Base-by-base conservation (phyloP, 92 coral and sea anemone species). In the Palythoa grandiflora region DNA sequence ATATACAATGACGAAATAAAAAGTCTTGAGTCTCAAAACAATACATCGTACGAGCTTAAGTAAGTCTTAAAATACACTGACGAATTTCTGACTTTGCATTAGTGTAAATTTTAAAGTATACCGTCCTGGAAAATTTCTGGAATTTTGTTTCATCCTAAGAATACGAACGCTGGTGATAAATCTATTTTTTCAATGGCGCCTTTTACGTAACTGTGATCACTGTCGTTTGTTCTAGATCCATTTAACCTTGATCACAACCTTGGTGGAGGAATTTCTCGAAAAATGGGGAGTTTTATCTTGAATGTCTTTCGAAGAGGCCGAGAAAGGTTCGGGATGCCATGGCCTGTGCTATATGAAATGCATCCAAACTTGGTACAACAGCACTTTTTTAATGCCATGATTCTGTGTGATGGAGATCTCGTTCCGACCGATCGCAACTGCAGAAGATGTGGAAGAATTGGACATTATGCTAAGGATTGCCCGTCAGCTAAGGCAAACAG, bases 361-460 rank as follows among this genome's bases (percentile, higher is more conserved):
- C 95, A 87, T 28, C 19, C 37, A 16, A 54, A 78, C 55, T 20
- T 59, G 7, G 39, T 59, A n/a, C 94, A 91, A 81, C 89, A 90
- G 10, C 93, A 78, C 86, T 97, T 92, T 91, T 97, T 97, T 77
- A 90, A 95, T 54, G 84, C 86, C 1, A 73, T 70, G 55, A 83
- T 59, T 76, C 92, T 97, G 37, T 93, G 94, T 19, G 94, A 91
- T 37, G 99, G 99, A 38, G 72, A 59, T 66, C 70, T 86, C 10
- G 98, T 96, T 12, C 99, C 99, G n/a, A 71, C 89, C 14, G 99
- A 93, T 52, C 94, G 99, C 75, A 97, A 96, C 86, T 97, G 98
- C 72, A 90, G 95, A 5, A 93, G 92, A 14, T 97, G 99, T 68
- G 95, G 96, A 16, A 93, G 88, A 74, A 97, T 97, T 71, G 99